Base-by-base conservation (phyloP, 23 tunicate genomes). In the Phallusia fumigata region DNA sequence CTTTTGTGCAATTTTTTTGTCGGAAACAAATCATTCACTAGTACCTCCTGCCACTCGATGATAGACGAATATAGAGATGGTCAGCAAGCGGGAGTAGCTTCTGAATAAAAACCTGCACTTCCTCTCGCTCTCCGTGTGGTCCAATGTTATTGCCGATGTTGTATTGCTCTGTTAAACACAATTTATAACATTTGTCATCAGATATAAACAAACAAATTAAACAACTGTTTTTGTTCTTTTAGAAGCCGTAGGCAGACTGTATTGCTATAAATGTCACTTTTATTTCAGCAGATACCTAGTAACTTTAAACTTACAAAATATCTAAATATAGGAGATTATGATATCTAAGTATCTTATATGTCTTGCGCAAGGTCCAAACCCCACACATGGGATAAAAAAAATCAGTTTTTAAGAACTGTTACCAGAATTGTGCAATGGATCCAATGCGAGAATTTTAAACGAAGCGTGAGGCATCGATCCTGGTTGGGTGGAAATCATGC, bases 401-500 rank as follows among this genome's bases (percentile, higher is more conserved):
- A 18, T 65, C 64, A 32, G 30, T 30, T 47, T 79, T 40, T 58
- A 58, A 8, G 13, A 22, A 19, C 16, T 81, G 78, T 36, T 75
- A 87, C 90, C 82, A 15, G 88, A 77, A 76, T 52, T 0, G 28
- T 81, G 86, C 19, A 84, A 72, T 0, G 99, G 92, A 30, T 90
- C 93, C 65, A 91, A 69, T 36, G 96, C 84, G 0, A 86, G 36
- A 19, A 96, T 76, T 80, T 96, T 87, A 49, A 91, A 96, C 18
- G 95, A 90, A 0, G 99, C 99, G 35, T 81, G 79, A 15, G 99
- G 96, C 19, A 87, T 88, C 18, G 99, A 96, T 32, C 99, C 99
- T 3, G 99, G 99, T 64, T 96, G 99, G 8, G 99, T 96, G 16
- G 99, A 96, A 26, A 96, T 91, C 96, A 90, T 91, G 33, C 99